Percentiles rank a stretch among this genome's conserved stretches.
These are phyloP conservation scores for Enteromius radiatus DNA, from an alignment of 2,797 vertebrate species.

Conservation along the genomic window DNA sequence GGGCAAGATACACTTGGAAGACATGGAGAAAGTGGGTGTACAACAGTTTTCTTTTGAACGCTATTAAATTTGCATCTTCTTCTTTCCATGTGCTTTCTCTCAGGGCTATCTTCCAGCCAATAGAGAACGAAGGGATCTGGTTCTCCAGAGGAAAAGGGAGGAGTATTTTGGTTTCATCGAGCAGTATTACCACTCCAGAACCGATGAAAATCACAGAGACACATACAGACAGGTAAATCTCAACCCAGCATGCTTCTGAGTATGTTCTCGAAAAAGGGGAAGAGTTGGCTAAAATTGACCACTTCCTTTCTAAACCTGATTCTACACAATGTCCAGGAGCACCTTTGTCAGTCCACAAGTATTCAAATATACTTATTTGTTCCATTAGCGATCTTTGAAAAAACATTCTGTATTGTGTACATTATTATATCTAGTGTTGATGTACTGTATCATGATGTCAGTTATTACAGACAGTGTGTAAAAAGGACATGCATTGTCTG, in stretches of 20 bases:
- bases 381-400: not conserved
- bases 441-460: not conserved
- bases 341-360: not conserved
- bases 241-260: not conserved
- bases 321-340: not conserved
- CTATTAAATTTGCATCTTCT: not conserved
- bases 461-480: not conserved
- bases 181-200: constrained; percentile 98
- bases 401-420: not conserved
- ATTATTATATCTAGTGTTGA: not conserved
- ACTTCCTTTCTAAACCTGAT: not conserved
- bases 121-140: constrained; percentile 89
- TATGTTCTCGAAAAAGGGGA: not conserved
- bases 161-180: constrained; percentile 98
- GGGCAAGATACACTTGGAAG: constrained; percentile 2
- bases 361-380: not conserved
- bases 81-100: constrained; percentile 25
- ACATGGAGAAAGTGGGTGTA: not conserved
- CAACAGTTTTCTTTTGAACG: not conserved
- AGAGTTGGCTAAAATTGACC: not conserved
- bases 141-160: constrained; percentile 91
- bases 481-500: not conserved
- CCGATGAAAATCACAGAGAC: constrained; percentile 94
- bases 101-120: constrained; percentile 97
- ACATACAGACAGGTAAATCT: constrained; percentile 93